These are phyloP conservation scores for Parnassius glacialis DNA, from an alignment of 2,888 invertebrate genomes.

Conservation along the genomic window DNA sequence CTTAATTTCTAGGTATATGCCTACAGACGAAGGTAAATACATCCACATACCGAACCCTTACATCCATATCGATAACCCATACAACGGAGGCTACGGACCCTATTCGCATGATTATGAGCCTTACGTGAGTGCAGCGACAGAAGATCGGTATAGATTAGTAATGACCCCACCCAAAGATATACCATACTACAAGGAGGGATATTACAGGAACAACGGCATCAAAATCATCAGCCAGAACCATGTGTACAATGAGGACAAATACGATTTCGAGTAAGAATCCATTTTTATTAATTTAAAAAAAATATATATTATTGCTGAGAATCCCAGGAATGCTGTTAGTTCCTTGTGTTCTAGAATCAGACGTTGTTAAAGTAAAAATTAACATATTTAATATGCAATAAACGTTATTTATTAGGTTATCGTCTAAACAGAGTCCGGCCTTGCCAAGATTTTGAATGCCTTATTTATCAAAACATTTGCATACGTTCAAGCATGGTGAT, in stretches of 20 bases:
- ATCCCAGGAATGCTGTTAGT: conserved; percentile 20
- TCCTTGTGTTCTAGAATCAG: conserved; percentile 29
- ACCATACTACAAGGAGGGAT: conserved; percentile 73
- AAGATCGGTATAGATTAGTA: conserved; percentile 59
- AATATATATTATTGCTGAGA: neutral
- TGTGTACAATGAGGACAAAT: conserved; percentile 74
- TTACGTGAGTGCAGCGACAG: conserved; percentile 70
- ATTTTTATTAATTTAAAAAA: neutral
- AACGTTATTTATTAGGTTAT: conserved; percentile 49
- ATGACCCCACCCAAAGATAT: conserved; percentile 57
- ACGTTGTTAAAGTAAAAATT: conserved; percentile 39
- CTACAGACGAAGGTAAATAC: conserved; percentile 74
- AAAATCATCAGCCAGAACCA: conserved; percentile 75
- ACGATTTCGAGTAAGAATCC: conserved; percentile 74
- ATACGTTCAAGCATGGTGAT: conserved; percentile 30
- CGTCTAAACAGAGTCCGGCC: conserved; percentile 48
- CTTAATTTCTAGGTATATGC: conserved; percentile 57
- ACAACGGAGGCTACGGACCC: conserved; percentile 68
- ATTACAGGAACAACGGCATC: conserved; percentile 77
- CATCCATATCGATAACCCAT: conserved; percentile 75
- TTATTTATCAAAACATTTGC: conserved; percentile 35
- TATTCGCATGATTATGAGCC: conserved; percentile 72
- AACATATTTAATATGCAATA: conserved; percentile 41
- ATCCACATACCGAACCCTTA: conserved; percentile 78
- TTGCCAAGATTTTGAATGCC: conserved; percentile 40